A percentile compares a stretch with the other conserved stretches of the same genome.
These are phyloP conservation scores for Acronicta aceris DNA, from an alignment of 2,888 invertebrate species.

Conservation along the genomic window DNA sequence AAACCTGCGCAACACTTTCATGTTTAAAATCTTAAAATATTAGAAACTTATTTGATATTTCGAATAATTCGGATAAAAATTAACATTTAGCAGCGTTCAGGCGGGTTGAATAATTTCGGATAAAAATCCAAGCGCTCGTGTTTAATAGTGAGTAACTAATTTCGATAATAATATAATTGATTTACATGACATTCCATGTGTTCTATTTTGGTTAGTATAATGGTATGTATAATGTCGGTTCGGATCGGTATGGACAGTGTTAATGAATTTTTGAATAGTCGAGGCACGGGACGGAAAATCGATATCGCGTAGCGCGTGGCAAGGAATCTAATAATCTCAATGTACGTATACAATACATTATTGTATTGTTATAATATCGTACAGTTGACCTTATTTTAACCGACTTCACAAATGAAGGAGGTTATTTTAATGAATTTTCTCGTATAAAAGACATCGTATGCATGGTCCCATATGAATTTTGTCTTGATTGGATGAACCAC, in stretches of 20 bases:
- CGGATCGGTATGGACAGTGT: constrained; percentile 79
- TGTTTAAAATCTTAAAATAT: constrained; percentile 33
- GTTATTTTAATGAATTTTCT: too few relatives aligned
- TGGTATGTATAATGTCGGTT: constrained; percentile 67
- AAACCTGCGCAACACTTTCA: constrained; percentile 2
- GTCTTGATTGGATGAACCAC: background rate
- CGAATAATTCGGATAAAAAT: constrained; percentile 7
- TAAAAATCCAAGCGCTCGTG: constrained; percentile 12
- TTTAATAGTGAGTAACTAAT: constrained; percentile 26
- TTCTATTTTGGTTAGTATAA: constrained; percentile 64
- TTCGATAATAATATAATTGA: constrained; percentile 47
- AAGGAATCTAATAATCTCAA: constrained; percentile 69
- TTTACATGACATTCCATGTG: too few relatives aligned
- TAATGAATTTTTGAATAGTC: constrained; percentile 86
- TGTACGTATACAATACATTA: constrained; percentile 34
- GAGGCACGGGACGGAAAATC: constrained; percentile 86
- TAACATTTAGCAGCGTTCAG: constrained; percentile 3
- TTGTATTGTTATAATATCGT: constrained; percentile 26
- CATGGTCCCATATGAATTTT: background rate
- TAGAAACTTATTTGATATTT: constrained; percentile 11
- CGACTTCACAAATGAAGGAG: background rate
- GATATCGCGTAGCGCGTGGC: constrained; percentile 77
- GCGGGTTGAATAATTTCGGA: constrained; percentile 4
- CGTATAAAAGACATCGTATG: background rate
- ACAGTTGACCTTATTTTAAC: constrained; percentile 23